Conservation (phyloP, 2,797 vertebrate species). For the Falco berigora region DNA sequence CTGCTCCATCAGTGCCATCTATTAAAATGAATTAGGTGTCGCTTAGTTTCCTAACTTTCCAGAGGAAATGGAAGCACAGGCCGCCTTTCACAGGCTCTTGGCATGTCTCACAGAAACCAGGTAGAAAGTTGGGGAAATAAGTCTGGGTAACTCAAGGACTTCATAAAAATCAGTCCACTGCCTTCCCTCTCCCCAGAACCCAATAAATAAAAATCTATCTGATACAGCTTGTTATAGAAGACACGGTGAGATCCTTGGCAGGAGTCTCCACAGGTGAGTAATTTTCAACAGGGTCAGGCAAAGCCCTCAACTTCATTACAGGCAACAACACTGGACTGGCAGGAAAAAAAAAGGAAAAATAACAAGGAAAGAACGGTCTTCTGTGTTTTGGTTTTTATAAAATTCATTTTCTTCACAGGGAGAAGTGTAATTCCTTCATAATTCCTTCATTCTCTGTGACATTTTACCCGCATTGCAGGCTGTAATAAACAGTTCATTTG, state of each 20-base stretch:
- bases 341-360: not conserved
- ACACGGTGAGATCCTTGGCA: not conserved
- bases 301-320: not conserved
- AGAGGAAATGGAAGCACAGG: not conserved
- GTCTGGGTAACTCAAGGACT: not conserved
- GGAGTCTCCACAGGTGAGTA: not conserved
- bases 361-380: not conserved
- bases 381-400: not conserved
- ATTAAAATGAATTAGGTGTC: not conserved
- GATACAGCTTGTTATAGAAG: not conserved
- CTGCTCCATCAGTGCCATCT: not conserved
- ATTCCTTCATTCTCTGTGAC: not conserved
- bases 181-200: not conserved
- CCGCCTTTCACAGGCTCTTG: not conserved
- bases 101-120: not conserved
- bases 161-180: not conserved
- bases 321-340: not conserved
- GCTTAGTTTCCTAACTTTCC: not conserved
- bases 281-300: conserved; percentile 4
- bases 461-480: not conserved
- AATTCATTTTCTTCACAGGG: not conserved
- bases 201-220: not conserved
- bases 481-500: not conserved
- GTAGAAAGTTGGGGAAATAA: not conserved
- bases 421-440: not conserved